Evolutionary conservation across 2,888 invertebrate genomes (phyloP).

Genomic region (Phoronis australis): DNA sequence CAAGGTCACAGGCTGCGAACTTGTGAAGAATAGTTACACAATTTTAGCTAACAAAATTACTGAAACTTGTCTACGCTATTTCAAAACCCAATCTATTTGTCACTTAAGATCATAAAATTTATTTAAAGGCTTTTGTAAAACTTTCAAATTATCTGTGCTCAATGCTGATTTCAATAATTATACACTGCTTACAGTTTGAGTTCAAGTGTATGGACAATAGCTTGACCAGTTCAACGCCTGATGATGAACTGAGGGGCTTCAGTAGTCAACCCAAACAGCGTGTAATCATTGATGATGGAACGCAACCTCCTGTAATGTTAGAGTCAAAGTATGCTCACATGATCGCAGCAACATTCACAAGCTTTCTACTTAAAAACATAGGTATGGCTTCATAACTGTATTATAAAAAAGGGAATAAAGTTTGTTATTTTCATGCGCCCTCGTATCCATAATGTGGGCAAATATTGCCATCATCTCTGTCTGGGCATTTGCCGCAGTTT

Average conservation of each 20-base stretch:
- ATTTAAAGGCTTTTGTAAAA: no score
- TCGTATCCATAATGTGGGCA: no score
- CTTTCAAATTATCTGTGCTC: neutral
- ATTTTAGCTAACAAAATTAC: no score
- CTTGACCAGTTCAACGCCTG: conserved; percentile 62
- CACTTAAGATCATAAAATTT: no score
- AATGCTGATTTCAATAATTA: neutral
- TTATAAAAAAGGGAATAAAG: neutral
- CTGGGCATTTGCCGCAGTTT: neutral
- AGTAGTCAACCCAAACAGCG: no score
- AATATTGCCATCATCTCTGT: neutral
- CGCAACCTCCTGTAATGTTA: conserved; percentile 78
- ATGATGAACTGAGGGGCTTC: no score
- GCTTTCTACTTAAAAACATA: conserved; percentile 85
- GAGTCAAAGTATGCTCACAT: conserved; percentile 80
- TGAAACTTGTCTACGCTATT: no score
- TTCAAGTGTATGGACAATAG: conserved; percentile 62
- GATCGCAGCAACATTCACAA: conserved; percentile 86
- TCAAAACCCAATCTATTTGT: no score
- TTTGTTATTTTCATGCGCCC: neutral
- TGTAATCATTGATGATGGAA: conserved; percentile 86
- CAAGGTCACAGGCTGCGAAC: no score
- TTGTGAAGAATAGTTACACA: no score
- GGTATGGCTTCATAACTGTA: conserved; percentile 54
- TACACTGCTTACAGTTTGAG: conserved; percentile 61